Conservation (phyloP, 2,113 vertebrate genomes). For the Argyrosomus japonicus region DNA sequence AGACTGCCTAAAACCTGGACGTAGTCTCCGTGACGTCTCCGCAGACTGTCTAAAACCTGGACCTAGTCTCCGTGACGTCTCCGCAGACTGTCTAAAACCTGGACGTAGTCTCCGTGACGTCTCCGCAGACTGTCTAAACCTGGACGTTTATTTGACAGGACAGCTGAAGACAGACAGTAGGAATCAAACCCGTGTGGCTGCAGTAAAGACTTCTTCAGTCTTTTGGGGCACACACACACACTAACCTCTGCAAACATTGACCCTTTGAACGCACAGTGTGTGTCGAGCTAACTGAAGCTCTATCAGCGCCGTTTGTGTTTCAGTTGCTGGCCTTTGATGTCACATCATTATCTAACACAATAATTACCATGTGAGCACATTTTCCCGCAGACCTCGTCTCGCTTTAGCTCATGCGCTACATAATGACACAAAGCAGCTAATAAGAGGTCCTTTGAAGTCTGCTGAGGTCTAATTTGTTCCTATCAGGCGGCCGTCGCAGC, state of each 20-base stretch:
- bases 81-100: too few species aligned
- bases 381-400: conserved; percentile 29
- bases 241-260: not conserved
- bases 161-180: too few species aligned
- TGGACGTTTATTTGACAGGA: too few species aligned
- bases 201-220: too few species aligned
- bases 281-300: not conserved
- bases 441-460: conserved; percentile 48
- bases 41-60: too few species aligned
- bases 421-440: conserved; percentile 25
- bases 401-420: conserved; percentile 9
- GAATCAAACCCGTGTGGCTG: too few species aligned
- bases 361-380: conserved; percentile 53
- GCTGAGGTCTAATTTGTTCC: conserved; percentile 55
- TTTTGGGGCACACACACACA: too few species aligned
- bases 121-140: too few species aligned
- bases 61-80: too few species aligned
- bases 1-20: too few species aligned
- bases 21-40: too few species aligned
- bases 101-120: too few species aligned
- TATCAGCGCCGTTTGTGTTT: conserved; percentile 16
- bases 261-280: not conserved
- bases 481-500: conserved; percentile 9
- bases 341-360: conserved; percentile 46
- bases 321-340: conserved; percentile 38